Evolutionary conservation across 2,888 invertebrate species (phyloP), one percentile per base, ranked within the genome.

Genomic region (Sialis lutaria): DNA sequence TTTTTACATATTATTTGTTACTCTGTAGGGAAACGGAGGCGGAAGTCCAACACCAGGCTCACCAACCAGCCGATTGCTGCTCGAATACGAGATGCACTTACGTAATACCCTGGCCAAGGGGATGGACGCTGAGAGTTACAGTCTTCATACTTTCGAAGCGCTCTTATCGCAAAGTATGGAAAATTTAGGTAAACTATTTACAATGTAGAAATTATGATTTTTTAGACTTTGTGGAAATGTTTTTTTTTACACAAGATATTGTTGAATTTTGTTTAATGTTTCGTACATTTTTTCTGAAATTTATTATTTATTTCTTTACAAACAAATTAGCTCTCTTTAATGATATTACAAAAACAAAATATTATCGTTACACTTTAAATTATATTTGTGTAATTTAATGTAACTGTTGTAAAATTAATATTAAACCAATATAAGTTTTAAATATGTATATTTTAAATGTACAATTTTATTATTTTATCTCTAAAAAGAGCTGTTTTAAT

Each of bases 111-210:
- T 92, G 52, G 91, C 91, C 53, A 90, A 91, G 65, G 92, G 91
- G 54, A 88, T 91, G 87, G 92, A 92, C 59, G 91, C 91, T 6
- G 91, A 92, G 67, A 90, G 90, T 63, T 91, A 90, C 67, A 90
- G 90, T 63, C 70, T 92, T 54, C 91, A 92, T 61, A 92, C 92
- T 1, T 92, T 92, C 60, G 91, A 92, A 67, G 90, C 91, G 48
- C 70, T 92, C 50, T 73, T 92, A 51, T 87, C 89, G 46, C 91
- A 92, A 67, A 91, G 90, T 68, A 90, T 91, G 89, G 92, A 92
- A 67, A 91, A 92, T 69, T 73, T 92, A 67, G 91, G 88, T 88
- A 45, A 40, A 8, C 37, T 8, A 12, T 33, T 6, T 8, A 4
- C 13, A 41, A 5, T 13, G 13, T 10, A 12, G 9, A 6, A 31